Conservation (phyloP, 2,797 vertebrate genomes). For the Arnoldichthys spilopterus region DNA sequence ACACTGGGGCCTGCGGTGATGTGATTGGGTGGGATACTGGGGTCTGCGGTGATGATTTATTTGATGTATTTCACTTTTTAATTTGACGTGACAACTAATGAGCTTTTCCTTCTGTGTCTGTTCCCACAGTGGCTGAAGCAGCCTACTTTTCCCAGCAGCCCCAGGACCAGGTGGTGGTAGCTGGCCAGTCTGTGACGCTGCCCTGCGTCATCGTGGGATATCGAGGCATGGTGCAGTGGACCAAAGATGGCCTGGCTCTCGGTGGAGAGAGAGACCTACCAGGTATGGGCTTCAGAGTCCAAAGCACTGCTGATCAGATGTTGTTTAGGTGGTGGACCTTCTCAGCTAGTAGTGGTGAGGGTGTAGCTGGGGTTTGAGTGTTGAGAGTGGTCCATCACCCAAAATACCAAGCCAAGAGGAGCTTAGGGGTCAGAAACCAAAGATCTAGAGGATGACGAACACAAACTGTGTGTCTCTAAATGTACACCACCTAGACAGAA, state of each 20-base stretch:
- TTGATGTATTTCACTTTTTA: too few species aligned
- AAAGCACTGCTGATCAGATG: not conserved
- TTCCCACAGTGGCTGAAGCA: slow-evolving; percentile 74
- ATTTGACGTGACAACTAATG: slow-evolving; percentile 13
- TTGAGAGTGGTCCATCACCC: too few species aligned
- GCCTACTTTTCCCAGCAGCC: slow-evolving; percentile 92
- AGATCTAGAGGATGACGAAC: too few species aligned
- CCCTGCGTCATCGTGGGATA: slow-evolving; percentile 86
- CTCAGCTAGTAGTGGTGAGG: too few species aligned
- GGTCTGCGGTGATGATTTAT: too few species aligned
- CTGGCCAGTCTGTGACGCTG: slow-evolving; percentile 84
- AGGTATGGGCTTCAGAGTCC: slow-evolving; percentile 71
- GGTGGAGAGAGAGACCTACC: slow-evolving; percentile 89
- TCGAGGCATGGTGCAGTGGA: slow-evolving; percentile 90
- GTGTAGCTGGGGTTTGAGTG: too few species aligned
- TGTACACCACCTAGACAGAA: not conserved
- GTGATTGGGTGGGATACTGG: too few species aligned
- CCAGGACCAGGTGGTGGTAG: slow-evolving; percentile 84
- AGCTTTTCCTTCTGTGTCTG: slow-evolving; percentile 41
- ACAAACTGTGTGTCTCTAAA: too few species aligned
- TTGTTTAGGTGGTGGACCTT: too few species aligned
- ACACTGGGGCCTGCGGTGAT: too few species aligned
- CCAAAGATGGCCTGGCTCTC: slow-evolving; percentile 90
- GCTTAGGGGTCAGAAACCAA: not conserved
- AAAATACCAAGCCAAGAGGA: too few species aligned